Evolutionary conservation across 1,140 invertebrate species (phyloP).

Genomic region (Dolichoris vasculosae): DNA sequence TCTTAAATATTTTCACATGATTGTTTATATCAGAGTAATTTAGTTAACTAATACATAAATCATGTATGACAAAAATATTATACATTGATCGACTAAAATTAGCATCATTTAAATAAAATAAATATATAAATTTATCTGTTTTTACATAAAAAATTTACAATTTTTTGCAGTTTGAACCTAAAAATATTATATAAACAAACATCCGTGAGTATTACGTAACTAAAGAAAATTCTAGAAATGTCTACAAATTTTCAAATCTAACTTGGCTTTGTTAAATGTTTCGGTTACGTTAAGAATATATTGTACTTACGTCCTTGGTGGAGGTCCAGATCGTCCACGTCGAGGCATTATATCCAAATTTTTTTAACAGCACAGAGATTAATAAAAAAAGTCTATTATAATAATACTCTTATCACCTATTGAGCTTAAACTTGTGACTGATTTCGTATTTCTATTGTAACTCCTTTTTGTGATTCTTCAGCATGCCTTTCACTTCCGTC

Average conservation of each 20-base stretch:
- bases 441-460: background rate
- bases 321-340: slow-evolving; percentile 82
- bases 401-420: background rate
- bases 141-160: too few species aligned
- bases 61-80: background rate
- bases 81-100: background rate
- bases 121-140: too few species aligned
- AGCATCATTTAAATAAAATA: background rate
- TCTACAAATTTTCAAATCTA: background rate
- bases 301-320: slow-evolving; percentile 75
- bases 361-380: slow-evolving; percentile 13
- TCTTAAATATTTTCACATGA: too few species aligned
- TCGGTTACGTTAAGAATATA: background rate
- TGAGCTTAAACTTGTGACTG: slow-evolving; percentile 46
- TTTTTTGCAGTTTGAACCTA: too few species aligned
- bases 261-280: background rate
- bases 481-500: background rate
- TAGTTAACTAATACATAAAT: too few species aligned
- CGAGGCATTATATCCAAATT: slow-evolving; percentile 78
- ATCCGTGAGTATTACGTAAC: slow-evolving; percentile 39
- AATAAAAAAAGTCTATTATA: background rate
- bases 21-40: too few species aligned
- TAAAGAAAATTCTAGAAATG: background rate
- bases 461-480: background rate
- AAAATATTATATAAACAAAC: background rate